phyloP scores from a whole-genome alignment of 2,113 vertebrate genomes.

The Sorex fumeus region DNA sequence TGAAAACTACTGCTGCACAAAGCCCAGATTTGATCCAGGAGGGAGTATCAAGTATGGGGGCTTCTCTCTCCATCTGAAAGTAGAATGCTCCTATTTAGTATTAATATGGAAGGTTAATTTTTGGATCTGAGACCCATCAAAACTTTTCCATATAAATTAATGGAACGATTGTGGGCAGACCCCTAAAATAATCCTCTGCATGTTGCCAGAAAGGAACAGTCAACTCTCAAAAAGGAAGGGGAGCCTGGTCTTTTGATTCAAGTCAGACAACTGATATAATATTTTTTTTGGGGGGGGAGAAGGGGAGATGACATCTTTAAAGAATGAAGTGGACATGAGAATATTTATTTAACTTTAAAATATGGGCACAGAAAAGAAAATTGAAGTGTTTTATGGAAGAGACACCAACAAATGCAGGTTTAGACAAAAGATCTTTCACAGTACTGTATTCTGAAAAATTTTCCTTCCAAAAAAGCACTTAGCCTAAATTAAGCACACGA shows the following conservation, averaged over 20 bases:
- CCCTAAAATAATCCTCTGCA: not conserved
- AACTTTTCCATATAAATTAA: not conserved
- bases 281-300: no score
- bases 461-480: not conserved
- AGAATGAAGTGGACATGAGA: constrained; percentile 1
- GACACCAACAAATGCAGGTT: not conserved
- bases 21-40: not conserved
- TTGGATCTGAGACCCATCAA: not conserved
- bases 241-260: not conserved
- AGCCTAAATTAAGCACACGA: not conserved
- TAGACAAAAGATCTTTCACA: not conserved
- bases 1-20: not conserved
- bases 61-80: not conserved
- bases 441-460: not conserved
- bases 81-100: not conserved
- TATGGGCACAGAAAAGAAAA: constrained; percentile 15
- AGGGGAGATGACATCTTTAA: not conserved
- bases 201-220: not conserved
- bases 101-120: not conserved
- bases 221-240: not conserved
- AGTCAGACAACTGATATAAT: not conserved
- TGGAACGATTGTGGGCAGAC: not conserved
- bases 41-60: not conserved
- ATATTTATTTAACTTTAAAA: constrained; percentile 11
- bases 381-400: not conserved